Percentiles rank a stretch among this genome's conserved stretches.
phyloP scores from a whole-genome alignment of 2,888 invertebrate genomes.

The Mythimna pallens region DNA sequence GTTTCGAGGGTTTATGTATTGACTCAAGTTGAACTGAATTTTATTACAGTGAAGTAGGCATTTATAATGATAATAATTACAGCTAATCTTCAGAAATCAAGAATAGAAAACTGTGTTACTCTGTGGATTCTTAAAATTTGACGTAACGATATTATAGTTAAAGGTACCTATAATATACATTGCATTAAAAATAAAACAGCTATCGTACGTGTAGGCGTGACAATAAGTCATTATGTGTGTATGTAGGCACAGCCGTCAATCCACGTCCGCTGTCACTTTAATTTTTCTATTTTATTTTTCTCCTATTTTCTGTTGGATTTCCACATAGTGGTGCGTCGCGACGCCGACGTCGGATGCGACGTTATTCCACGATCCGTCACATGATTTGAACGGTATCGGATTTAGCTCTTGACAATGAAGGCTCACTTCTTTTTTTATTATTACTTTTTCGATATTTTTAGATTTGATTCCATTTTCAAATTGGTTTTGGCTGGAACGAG shows the following conservation, averaged over 20 bases:
- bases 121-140: slow-evolving; percentile 34
- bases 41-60: slow-evolving; percentile 14
- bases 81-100: slow-evolving; percentile 1
- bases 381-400: slow-evolving; percentile 83
- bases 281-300: slow-evolving; percentile 67
- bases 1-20: slow-evolving; percentile 37
- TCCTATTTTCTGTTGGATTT: slow-evolving; percentile 66
- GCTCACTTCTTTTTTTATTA: slow-evolving; percentile 55
- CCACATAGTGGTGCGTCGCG: slow-evolving; percentile 61
- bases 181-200: slow-evolving; percentile 53
- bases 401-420: slow-evolving; percentile 75
- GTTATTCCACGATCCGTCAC: slow-evolving; percentile 84
- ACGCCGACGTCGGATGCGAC: slow-evolving; percentile 70
- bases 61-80: not conserved
- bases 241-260: slow-evolving; percentile 69
- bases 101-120: slow-evolving; percentile 14
- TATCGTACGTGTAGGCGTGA: slow-evolving; percentile 65
- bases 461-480: slow-evolving; percentile 51
- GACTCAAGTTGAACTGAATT: slow-evolving; percentile 26
- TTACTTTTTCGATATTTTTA: slow-evolving; percentile 54
- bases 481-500: slow-evolving; percentile 39
- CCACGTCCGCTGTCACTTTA: slow-evolving; percentile 64
- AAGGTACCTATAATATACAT: slow-evolving; percentile 35
- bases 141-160: slow-evolving; percentile 39
- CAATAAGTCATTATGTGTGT: slow-evolving; percentile 72